phyloP scores from a whole-genome alignment of 2,113 vertebrate species.

The Typhlomys cinereus region DNA sequence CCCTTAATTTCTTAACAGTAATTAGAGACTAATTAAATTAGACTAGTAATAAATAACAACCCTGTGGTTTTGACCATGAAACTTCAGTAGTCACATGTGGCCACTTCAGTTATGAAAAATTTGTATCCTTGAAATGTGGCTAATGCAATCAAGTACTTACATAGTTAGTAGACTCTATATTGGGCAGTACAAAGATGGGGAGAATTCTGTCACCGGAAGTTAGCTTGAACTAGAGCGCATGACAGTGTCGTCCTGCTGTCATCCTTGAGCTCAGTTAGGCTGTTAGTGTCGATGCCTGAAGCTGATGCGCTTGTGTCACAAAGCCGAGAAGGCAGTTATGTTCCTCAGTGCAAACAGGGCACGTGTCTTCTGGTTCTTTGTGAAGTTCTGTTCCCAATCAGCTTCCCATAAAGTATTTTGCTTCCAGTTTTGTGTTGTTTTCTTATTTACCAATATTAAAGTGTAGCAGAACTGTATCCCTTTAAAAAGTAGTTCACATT shows the following conservation, averaged over 20 bases:
- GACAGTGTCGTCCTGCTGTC: not conserved
- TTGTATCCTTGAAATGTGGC: not conserved
- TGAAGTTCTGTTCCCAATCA: conserved; percentile 13
- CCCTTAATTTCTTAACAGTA: not conserved
- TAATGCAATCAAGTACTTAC: not conserved
- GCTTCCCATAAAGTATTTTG: conserved; percentile 18
- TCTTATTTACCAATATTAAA: conserved; percentile 20
- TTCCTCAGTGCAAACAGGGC: conserved; percentile 9
- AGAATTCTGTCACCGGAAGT: not conserved
- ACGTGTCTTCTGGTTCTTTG: not conserved
- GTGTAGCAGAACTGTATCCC: too few species aligned
- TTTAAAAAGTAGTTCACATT: too few species aligned
- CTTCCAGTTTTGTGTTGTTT: conserved; percentile 32
- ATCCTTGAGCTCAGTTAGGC: not conserved
- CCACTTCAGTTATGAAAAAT: conserved; percentile 26
- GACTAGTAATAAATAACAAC: too few species aligned
- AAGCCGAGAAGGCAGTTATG: not conserved
- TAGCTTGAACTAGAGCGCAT: not conserved
- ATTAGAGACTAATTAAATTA: conserved; percentile 16
- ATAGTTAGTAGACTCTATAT: not conserved
- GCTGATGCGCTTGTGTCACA: not conserved
- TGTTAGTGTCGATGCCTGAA: not conserved
- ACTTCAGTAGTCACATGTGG: not conserved
- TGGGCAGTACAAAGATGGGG: not conserved
- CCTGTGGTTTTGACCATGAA: not conserved